Evolutionary conservation across 2,113 vertebrate genomes (phyloP), one percentile per base, ranked within the genome.

Genomic region (Dascyllus trimaculatus): DNA sequence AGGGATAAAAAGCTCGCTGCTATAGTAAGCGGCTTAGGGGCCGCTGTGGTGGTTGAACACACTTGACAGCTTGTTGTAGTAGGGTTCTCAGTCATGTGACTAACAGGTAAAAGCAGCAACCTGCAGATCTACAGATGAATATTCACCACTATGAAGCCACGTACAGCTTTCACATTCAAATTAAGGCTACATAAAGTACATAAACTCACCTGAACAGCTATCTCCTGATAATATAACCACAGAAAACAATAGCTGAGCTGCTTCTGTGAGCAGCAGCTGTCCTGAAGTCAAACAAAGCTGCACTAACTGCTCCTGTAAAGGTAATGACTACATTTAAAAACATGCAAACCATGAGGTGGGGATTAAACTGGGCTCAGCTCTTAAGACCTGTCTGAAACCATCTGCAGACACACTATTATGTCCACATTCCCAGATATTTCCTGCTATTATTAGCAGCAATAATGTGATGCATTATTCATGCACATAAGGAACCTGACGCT

Each of bases 1-100:
- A 5, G 60, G 64, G 75, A 77, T 76, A 69, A 78, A 68, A 49
- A 64, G 26, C 48, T 77, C 5, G 19, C 80, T 61, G 49, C 60
- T 64, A 49, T 38, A n/a, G 22, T 89, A 88, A 93, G 85, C 78
- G 68, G 77, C 81, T 88, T 86, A 87, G 21, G 54, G 78, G 54
- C 22, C 58, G 49, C 57, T 56, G 48, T 57, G 14, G 57, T 10
- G 40, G 72, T 52, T 75, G 62, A 89, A 62, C 45, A 57, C 66
- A 45, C 57, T 57, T 62, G 46, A 75, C 10, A 61, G 73, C 80
- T 62, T 71, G 69, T 62, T 71, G 69, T 4, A 67, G 65, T 71
- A 21, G 69, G 51, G 45, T 43, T 65, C 35, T 51, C 56, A 75
- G 49, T n/a, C 43, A 21, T 51, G 24, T 38, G 60, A 66, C 8